Evolutionary conservation across 2,888 invertebrate species (phyloP), one percentile per base, ranked within the genome.

Genomic region (Diaprepes abbreviatus): DNA sequence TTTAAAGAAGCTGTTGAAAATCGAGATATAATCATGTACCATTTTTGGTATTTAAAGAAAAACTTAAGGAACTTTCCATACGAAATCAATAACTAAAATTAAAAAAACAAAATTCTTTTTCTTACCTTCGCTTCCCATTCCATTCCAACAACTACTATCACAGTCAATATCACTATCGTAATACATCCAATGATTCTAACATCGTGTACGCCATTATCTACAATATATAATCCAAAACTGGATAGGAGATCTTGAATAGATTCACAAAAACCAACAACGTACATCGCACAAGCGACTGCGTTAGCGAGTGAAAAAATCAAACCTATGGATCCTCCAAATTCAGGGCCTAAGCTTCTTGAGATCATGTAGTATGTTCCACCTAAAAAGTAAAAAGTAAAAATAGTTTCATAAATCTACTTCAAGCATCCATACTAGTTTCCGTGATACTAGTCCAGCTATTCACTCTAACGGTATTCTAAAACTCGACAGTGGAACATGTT

Each of bases 281-380:
- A 97, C 96, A 98, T 96, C 54, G 97, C 95, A 79, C 95, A 95
- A 0, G 96, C 97, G 1, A 98, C 96, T 0, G 97, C 97, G 84
- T 98, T 98, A 1, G 98, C 98, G 82, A 98, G 86, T 0, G 97
- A 94, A 86, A 98, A 98, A 78, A 98, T 96, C 24, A 98, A 85
- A 0, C 98, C 98, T 75, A 98, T 98, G 1, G 97, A 93, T 1
- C 94, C 94, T 1, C 98, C 98, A 81, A 97, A 98, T 86, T 98
- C 98, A 0, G 98, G 98, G 0, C 98, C 98, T 75, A 98, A 85
- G 12, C 96, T 96, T 71, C 98, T 89, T 2, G 96, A 97, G 87
- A 98, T 98, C 96, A 98, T 95, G 85, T 96, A 99, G 84, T 98
- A 98, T 0, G 98, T 97, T 55, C 98, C 98, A 77, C 98, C 98